Evolutionary conservation across 2,888 invertebrate species (phyloP), one percentile per base, ranked within the genome.

Genomic region (Cephus pulcher): DNA sequence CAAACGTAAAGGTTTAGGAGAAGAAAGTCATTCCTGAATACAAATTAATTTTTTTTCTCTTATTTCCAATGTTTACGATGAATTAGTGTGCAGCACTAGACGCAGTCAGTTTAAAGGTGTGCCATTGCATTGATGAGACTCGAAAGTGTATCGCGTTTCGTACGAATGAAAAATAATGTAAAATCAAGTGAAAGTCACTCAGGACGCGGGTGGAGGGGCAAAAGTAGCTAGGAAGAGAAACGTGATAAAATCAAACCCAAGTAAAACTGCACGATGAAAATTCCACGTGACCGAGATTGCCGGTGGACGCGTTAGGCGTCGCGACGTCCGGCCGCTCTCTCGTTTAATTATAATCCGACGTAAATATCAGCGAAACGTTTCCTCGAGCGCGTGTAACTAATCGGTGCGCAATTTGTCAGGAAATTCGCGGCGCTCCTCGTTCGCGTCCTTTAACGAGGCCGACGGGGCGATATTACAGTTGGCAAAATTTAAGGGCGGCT

Each of bases 401-500:
- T 32, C 71, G 23, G 33, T 34, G 71, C 34, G 71, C 71, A 34
- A 71, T 71, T 71, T 71, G 71, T 71, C 71, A 34, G 34, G 32
- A 71, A 71, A 71, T 71, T 71, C 32, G 34, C 33, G 71, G 33
- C 32, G 34, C 33, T 71, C 32, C 71, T 33, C 34, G 33, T 32
- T 71, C 34, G 34, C 71, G 71, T 34, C 71, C 32, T 71, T 71
- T 34, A 75, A 75, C 75, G 75, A 37, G 37, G 32, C n/a, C 37
- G 75, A n/a, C 34, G 75, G 75, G 34, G 68, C 75, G 75, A 76
- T 76, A 76, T 78, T 76, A 76, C 78, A 76, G 37, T 56, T 34
- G 74, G 56, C 56, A 32, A 77, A 86, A 86, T 86, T 86, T 86
- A 86, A 86, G 85, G 82, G 85, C 83, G 70, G 83, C 80, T 85